A percentile compares a stretch with the other conserved stretches of the same genome.
Conservation (phyloP, 2,797 vertebrate genomes). For the Sebastes melanostomus region DNA sequence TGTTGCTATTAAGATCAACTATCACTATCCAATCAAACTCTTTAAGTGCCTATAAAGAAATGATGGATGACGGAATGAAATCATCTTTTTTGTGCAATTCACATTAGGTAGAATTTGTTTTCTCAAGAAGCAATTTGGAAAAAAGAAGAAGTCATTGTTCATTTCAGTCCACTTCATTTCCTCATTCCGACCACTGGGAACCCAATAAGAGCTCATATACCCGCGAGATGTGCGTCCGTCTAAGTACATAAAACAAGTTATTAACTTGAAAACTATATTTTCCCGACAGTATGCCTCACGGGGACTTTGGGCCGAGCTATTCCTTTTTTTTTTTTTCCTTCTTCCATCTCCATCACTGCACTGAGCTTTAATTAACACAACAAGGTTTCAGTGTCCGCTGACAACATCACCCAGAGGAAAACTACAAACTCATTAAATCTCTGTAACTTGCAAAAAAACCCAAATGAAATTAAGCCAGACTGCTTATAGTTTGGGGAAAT, state of each 20-base stretch:
- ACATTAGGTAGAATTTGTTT: conserved; percentile 3
- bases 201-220: conserved; percentile 15
- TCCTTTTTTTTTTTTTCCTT: not conserved
- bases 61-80: not conserved
- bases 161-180: conserved; percentile 18
- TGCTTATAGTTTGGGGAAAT: conserved; percentile 71
- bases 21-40: not conserved
- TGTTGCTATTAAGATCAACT: not conserved
- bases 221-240: conserved; percentile 40
- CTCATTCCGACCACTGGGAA: conserved; percentile 22
- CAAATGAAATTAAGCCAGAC: conserved; percentile 62
- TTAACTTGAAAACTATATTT: conserved; percentile 68
- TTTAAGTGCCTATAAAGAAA: not conserved
- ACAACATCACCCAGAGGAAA: conserved; percentile 73
- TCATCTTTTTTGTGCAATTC: not conserved
- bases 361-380: conserved; percentile 77
- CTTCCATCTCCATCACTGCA: conserved; percentile 47
- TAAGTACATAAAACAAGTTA: conserved; percentile 64
- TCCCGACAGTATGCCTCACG: conserved; percentile 51
- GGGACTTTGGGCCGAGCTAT: conserved; percentile 36
- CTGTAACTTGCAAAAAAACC: conserved; percentile 28
- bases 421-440: conserved; percentile 75
- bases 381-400: conserved; percentile 72
- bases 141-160: not conserved
- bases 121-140: not conserved